Base-by-base conservation (phyloP, 2,113 vertebrate genomes). In the Heteronetta atricapilla region DNA sequence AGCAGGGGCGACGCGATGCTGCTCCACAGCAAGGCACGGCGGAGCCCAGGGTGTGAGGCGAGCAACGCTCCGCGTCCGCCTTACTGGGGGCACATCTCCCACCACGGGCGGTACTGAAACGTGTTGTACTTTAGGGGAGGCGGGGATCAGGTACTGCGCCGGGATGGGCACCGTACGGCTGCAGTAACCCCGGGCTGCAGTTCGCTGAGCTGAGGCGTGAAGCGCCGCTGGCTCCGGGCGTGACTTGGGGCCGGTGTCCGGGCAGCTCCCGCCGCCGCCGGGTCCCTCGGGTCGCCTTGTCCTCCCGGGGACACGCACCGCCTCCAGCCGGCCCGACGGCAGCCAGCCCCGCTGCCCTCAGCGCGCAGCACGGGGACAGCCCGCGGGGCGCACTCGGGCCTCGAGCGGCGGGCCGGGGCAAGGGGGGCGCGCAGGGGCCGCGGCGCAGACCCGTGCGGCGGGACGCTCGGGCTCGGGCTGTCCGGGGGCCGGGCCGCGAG, bases 61-160 rank as follows among this genome's bases (percentile, higher is more conserved):
- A 58, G 88, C 60, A 26, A 0, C 1, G 29, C 3, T 29, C 73
- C 80, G 34, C 58, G 8, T 13, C 26, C 10, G 53, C 29, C 6
- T 1, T 38, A 11, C 6, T 22, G 74, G 44, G 83, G 77, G 34
- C 69, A 68, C 15, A 68, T 12, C 64, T 82, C 80, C 66, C 48
- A 5, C 15, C 40, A 12, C 36, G 17, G 89, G 5, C 4, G 0
- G 31, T 12, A 8, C 15, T 6, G 2, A 77, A 86, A 53, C 2
- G 0, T 20, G 85, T 56, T 4, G 0, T 28, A 21, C 2, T 16
- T 31, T 16, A 33, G 23, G 0, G 0, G 42, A 80, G 55, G 13
- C 40, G 66, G 34, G 40, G 58, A 53, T 63, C 34, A 46, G 38
- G 33, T 12, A 9, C 82, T 91, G 84, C 33, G 42, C 38, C 62